Evolutionary conservation across 1,140 invertebrate species (phyloP).

Genomic region (Vanessa atalanta): DNA sequence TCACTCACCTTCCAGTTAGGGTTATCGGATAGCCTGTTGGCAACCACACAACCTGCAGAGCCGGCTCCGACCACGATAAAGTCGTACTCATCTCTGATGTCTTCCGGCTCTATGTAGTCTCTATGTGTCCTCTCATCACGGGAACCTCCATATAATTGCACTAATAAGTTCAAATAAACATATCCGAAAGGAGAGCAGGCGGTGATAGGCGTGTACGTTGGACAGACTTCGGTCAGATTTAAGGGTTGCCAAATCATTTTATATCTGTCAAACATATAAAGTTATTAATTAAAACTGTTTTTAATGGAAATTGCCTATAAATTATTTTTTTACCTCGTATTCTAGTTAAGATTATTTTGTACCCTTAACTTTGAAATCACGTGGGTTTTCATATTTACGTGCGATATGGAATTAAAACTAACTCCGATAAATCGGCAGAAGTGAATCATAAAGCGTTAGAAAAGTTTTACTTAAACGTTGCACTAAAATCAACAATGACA

Average conservation of each 20-base stretch:
- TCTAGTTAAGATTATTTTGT: too few species aligned
- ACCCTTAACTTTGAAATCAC: too few species aligned
- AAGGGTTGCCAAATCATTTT: slow-evolving; percentile 48
- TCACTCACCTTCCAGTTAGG: slow-evolving; percentile 76
- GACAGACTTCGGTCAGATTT: slow-evolving; percentile 45
- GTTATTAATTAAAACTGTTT: neutral
- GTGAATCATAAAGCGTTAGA: too few species aligned
- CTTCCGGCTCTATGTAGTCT: neutral
- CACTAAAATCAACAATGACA: too few species aligned
- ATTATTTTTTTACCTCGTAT: too few species aligned
- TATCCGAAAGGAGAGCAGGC: slow-evolving; percentile 46
- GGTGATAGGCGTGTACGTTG: slow-evolving; percentile 33
- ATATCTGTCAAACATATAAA: neutral
- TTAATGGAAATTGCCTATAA: too few species aligned
- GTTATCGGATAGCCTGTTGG: slow-evolving; percentile 81
- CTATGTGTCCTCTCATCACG: slow-evolving; percentile 20
- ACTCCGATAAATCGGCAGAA: too few species aligned
- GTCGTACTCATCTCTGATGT: slow-evolving; percentile 36
- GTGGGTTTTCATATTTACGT: too few species aligned
- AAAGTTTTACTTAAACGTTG: too few species aligned
- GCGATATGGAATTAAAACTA: too few species aligned
- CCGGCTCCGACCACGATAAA: slow-evolving; percentile 52
- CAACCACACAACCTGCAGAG: slow-evolving; percentile 80
- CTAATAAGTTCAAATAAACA: slow-evolving; percentile 47
- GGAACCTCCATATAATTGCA: slow-evolving; percentile 43